phyloP scores from a whole-genome alignment of 2,888 invertebrate species.

The Ferdinandea cuprea region DNA sequence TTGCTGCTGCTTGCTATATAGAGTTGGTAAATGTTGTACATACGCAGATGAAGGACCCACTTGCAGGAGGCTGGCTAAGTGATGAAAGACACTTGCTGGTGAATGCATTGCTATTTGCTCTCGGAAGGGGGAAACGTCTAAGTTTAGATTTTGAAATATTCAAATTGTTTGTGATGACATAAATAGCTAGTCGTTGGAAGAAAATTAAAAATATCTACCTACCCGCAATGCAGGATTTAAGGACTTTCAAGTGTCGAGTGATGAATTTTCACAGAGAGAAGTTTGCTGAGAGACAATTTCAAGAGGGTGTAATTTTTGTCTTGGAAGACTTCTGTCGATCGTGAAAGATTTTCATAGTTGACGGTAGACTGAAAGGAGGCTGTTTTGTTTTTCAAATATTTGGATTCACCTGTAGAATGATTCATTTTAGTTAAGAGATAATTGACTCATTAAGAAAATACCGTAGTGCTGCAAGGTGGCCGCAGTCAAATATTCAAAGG shows the following conservation, averaged over 20 bases:
- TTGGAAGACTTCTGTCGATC: not conserved
- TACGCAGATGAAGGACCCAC: constrained; percentile 60
- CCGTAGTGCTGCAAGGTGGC: no score
- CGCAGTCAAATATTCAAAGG: no score
- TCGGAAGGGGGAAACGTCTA: constrained; percentile 52
- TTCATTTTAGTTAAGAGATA: no score
- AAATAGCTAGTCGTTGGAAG: constrained; percentile 61
- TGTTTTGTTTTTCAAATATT: not conserved
- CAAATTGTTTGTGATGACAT: constrained; percentile 68
- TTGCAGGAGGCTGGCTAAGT: constrained; percentile 68
- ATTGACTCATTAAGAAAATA: no score
- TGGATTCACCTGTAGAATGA: no score
- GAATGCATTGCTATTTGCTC: constrained; percentile 41
- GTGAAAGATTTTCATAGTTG: not conserved
- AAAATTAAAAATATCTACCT: constrained; percentile 59
- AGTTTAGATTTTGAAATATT: constrained; percentile 61
- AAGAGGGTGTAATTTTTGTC: not conserved
- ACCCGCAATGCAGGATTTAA: constrained; percentile 42
- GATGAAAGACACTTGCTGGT: constrained; percentile 71
- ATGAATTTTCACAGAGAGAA: constrained; percentile 4
- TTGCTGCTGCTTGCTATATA: not conserved
- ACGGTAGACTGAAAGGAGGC: not conserved
- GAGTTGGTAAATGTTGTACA: no score
- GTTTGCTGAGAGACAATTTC: not conserved
- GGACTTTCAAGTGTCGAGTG: constrained; percentile 38